Evolutionary conservation across 2,113 vertebrate species (phyloP).

Genomic region (Leucoraja erinaceus): DNA sequence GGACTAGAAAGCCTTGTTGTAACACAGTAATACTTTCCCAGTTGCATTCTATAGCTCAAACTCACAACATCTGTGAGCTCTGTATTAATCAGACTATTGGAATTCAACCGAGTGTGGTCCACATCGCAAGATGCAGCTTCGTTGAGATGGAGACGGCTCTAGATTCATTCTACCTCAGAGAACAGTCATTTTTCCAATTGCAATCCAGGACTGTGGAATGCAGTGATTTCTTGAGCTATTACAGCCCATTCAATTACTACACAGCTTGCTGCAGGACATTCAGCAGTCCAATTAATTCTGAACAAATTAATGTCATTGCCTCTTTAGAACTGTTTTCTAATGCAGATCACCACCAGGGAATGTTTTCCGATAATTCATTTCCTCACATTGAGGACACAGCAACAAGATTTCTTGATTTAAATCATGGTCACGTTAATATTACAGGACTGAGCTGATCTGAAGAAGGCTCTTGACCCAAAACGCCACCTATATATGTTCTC

Average conservation of each 20-base stretch:
- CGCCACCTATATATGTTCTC: too few relatives aligned
- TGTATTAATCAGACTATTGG: slow-evolving; percentile 61
- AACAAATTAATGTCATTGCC: slow-evolving; percentile 47
- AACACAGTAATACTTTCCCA: slow-evolving; percentile 67
- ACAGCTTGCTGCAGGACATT: slow-evolving; percentile 81
- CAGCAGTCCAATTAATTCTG: slow-evolving; percentile 50
- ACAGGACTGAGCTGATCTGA: slow-evolving; percentile 70
- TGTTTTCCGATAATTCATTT: slow-evolving; percentile 45
- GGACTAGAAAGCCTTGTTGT: slow-evolving; percentile 62
- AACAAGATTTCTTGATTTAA: slow-evolving; percentile 45
- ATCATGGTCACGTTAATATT: slow-evolving; percentile 50
- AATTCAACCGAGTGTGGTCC: slow-evolving; percentile 50
- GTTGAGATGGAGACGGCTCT: slow-evolving; percentile 61
- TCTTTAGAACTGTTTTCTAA: slow-evolving; percentile 51
- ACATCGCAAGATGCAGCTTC: slow-evolving; percentile 56
- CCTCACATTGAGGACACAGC: slow-evolving; percentile 70
- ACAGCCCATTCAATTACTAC: slow-evolving; percentile 74
- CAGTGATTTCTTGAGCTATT: slow-evolving; percentile 69
- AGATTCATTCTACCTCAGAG: slow-evolving; percentile 70
- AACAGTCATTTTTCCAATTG: slow-evolving; percentile 57
- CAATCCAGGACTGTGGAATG: slow-evolving; percentile 59
- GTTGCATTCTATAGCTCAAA: slow-evolving; percentile 57
- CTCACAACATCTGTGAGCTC: slow-evolving; percentile 74
- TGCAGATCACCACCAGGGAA: slow-evolving; percentile 49
- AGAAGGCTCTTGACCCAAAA: too few relatives aligned